Conservation (phyloP, 2,888 invertebrate genomes). For the Philaethria dido region DNA sequence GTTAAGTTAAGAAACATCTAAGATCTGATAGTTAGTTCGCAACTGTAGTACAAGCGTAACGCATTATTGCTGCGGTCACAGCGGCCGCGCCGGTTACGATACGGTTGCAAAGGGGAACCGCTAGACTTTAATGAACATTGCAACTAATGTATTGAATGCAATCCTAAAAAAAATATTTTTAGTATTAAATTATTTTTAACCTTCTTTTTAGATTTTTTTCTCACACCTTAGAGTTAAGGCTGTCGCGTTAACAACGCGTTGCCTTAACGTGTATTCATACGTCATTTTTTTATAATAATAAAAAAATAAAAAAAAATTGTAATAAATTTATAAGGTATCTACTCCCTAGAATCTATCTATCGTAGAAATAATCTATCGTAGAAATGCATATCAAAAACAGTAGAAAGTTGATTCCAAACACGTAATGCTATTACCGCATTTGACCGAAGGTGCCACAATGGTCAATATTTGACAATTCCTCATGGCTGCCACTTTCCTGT, state of each 20-base stretch:
- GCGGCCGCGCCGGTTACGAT: conserved; percentile 15
- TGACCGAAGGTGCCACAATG: not conserved
- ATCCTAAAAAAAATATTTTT: not conserved
- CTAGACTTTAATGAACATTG: conserved; percentile 6
- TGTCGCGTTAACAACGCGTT: too few relatives aligned
- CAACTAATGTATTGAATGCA: conserved; percentile 12
- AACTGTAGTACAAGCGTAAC: conserved; percentile 15
- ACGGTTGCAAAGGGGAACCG: conserved; percentile 13
- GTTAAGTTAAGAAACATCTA: conserved; percentile 23
- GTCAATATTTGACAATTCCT: conserved; percentile 25
- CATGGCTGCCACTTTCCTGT: conserved; percentile 5
- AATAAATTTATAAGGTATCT: too few relatives aligned
- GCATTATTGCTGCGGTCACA: conserved; percentile 27
- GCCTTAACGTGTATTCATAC: too few relatives aligned
- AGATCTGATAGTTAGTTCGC: conserved; percentile 4
- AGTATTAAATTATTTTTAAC: too few relatives aligned
- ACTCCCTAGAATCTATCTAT: too few relatives aligned
- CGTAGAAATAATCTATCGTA: too few relatives aligned
- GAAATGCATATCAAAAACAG: conserved; percentile 16
- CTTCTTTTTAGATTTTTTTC: too few relatives aligned
- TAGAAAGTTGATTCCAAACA: conserved; percentile 30
- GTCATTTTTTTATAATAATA: too few relatives aligned
- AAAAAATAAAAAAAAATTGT: too few relatives aligned
- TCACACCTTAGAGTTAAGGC: too few relatives aligned
- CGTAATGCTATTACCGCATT: conserved; percentile 20